These are phyloP conservation scores for Discoglossus pictus DNA, from an alignment of 2,797 vertebrate species.

Conservation along the genomic window DNA sequence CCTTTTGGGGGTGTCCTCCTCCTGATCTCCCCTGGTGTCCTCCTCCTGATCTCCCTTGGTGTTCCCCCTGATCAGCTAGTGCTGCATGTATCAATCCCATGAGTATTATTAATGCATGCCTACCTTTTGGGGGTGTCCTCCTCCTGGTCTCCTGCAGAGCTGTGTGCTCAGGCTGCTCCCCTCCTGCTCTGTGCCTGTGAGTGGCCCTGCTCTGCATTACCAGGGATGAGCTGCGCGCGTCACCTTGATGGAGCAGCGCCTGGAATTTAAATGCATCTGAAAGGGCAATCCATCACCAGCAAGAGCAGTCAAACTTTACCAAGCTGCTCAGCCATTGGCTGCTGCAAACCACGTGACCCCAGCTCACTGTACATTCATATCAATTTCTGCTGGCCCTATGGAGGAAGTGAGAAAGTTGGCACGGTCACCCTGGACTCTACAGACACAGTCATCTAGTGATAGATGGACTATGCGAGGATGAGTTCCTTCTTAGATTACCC, in stretches of 20 bases:
- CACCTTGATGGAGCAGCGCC: conserved; percentile 85
- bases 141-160: not conserved
- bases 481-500: conserved; percentile 95
- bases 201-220: conserved; percentile 35
- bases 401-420: conserved; percentile 89
- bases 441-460: conserved; percentile 75
- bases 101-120: not conserved
- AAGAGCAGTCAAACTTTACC: conserved; percentile 74
- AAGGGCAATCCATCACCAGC: conserved; percentile 86
- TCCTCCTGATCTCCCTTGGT: too few species aligned
- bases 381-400: conserved; percentile 80
- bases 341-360: conserved; percentile 78
- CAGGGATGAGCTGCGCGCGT: conserved; percentile 64
- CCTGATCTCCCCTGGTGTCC: too few species aligned
- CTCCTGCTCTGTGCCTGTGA: not conserved
- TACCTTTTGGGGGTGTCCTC: not conserved
- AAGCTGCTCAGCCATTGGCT: conserved; percentile 84
- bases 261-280: conserved; percentile 94
- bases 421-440: conserved; percentile 76
- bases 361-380: conserved; percentile 86
- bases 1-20: not conserved
- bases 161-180: not conserved
- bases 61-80: too few species aligned
- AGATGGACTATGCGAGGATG: conserved; percentile 87
- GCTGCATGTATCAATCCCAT: too few species aligned